Conservation (phyloP, 1,140 invertebrate genomes). For the Wiebesia pumilae region DNA sequence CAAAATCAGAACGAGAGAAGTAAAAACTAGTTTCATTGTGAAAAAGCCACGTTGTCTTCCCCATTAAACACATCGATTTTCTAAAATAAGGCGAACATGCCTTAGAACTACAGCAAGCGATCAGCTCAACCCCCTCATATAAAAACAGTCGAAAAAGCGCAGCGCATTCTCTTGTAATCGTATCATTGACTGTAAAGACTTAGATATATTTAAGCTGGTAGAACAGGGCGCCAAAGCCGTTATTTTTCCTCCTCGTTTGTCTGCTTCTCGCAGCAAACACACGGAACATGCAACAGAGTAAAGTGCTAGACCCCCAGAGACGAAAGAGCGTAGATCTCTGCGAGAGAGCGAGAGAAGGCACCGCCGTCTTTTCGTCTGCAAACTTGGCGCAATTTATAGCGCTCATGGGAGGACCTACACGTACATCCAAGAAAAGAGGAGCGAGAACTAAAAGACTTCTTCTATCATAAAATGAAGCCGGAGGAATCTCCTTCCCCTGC, state of each 20-base stretch:
- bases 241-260: not conserved
- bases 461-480: slow-evolving; percentile 55
- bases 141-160: not conserved
- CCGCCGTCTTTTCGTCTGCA: slow-evolving; percentile 49
- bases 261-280: not conserved
- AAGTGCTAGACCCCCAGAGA: no score
- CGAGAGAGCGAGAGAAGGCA: not conserved
- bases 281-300: not conserved
- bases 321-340: not conserved
- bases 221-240: not conserved
- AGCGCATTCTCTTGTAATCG: slow-evolving; percentile 4
- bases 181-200: slow-evolving; percentile 34
- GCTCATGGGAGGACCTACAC: slow-evolving; percentile 53
- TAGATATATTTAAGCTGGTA: slow-evolving; percentile 31
- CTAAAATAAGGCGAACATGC: no score
- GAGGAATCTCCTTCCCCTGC: not conserved
- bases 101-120: not conserved
- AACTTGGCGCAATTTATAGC: slow-evolving; percentile 62
- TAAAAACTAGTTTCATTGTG: no score
- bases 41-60: no score
- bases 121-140: not conserved
- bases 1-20: no score
- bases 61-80: no score
- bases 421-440: slow-evolving; percentile 47
- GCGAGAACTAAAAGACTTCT: slow-evolving; percentile 31